phyloP scores from a whole-genome alignment of 2,113 vertebrate species.

The Colinus virginianus region DNA sequence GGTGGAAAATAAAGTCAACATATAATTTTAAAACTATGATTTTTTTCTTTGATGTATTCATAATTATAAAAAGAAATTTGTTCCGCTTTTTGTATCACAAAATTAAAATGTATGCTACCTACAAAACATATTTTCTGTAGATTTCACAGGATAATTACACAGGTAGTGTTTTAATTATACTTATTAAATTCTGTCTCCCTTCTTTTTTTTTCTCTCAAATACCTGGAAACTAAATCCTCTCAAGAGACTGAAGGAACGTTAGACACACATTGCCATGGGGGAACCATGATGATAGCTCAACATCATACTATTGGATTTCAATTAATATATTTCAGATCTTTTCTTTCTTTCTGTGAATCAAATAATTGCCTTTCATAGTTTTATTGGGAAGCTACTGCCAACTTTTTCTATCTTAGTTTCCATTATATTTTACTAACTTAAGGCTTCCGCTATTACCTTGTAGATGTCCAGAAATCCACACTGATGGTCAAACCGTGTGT shows the following conservation, averaged over 20 bases:
- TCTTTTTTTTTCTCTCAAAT: neutral
- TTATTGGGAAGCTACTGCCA: neutral
- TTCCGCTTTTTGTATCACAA: neutral
- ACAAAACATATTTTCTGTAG: neutral
- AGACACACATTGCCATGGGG: neutral
- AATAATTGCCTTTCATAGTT: neutral
- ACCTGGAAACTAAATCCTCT: neutral
- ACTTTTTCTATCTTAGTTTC: neutral
- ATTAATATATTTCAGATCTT: neutral
- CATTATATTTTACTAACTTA: neutral
- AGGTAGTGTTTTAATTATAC: neutral
- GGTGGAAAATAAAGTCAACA: neutral
- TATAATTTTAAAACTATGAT: neutral
- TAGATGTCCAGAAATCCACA: constrained; percentile 98
- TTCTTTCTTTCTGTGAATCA: neutral
- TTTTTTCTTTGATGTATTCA: neutral
- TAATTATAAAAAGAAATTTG: neutral
- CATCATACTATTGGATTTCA: neutral
- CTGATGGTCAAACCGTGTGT: constrained; percentile 97
- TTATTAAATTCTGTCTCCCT: neutral
- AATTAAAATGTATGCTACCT: neutral
- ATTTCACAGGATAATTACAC: neutral
- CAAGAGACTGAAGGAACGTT: neutral
- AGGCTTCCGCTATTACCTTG: constrained; percentile 83
- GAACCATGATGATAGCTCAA: neutral